Evolutionary conservation across 2,797 vertebrate species (phyloP), one percentile per base, ranked within the genome.

Genomic region (Acanthopagrus latus): DNA sequence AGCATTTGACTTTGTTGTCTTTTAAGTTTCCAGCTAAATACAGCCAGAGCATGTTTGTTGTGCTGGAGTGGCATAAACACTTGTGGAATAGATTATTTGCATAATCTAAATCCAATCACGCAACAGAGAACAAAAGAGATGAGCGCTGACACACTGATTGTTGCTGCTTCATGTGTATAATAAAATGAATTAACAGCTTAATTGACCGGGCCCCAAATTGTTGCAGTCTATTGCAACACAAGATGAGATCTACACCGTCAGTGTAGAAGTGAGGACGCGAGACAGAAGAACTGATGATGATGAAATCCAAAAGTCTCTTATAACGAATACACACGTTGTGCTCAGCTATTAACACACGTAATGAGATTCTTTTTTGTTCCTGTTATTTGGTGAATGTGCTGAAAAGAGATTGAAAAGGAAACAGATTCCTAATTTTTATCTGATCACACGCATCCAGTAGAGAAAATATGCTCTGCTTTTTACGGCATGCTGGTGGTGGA

Each of bases 321-420:
- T 10, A 1, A 25, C 18, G 54, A 57, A 41, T 68, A 21, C 29
- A 29, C 50, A 64, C 57, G 23, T 20, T 41, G 47, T 29, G 48
- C 14, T 23, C 17, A 17, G 46, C 47, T 29, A 21, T 47, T n/a
- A 60, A 18, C 5, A 60, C 8, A 5, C 38, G 23, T 33, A 41
- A 43, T 21, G 29, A 55, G 64, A n/a, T 51, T 76, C 7, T 75
- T 71, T 3, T 75, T 71, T 3, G 3, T 73, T 76, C 50, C 12
- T 41, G 38, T 16, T 10, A 29, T 3, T 54, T 23, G 25, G 11
- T 21, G 0, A 2, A 48, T 43, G 7, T 14, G 6, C 48, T 20
- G 11, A n/a, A 59, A 51, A 52, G 18, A 18, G 14, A 51, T 16
- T 17, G 1, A 33, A 48, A 57, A 47, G 6, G 16, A 48, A 23